A percentile compares a stretch with the other conserved stretches of the same genome.
Evolutionary conservation across 2,888 invertebrate species (phyloP).

Genomic region (Drosophila pegasa): DNA sequence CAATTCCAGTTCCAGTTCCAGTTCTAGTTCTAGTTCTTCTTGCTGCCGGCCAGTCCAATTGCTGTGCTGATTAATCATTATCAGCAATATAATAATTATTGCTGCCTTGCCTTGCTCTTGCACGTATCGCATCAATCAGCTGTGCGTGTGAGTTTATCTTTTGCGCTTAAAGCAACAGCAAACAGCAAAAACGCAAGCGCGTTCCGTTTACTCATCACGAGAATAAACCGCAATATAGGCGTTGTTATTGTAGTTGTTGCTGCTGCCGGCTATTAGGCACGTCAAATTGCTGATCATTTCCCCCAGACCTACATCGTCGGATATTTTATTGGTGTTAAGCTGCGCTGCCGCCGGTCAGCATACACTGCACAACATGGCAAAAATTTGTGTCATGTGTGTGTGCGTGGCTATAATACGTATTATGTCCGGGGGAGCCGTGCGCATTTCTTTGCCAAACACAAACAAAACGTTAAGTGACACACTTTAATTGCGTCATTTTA

Average conservation of each 20-base stretch:
- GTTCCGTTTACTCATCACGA: slow-evolving; percentile 61
- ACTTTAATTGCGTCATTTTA: slow-evolving; percentile 71
- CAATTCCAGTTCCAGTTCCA: slow-evolving; percentile 14
- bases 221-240: slow-evolving; percentile 59
- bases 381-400: slow-evolving; percentile 63
- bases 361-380: slow-evolving; percentile 50
- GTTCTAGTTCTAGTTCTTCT: slow-evolving; percentile 16
- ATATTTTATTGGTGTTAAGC: slow-evolving; percentile 70
- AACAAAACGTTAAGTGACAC: slow-evolving; percentile 53
- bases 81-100: slow-evolving; percentile 33
- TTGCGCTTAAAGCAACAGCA: slow-evolving; percentile 23
- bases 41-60: slow-evolving; percentile 7
- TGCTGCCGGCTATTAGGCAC: slow-evolving; percentile 62
- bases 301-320: slow-evolving; percentile 47
- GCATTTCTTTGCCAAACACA: slow-evolving; percentile 46
- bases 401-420: slow-evolving; percentile 46
- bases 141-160: slow-evolving; percentile 51
- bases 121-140: slow-evolving; percentile 60
- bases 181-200: slow-evolving; percentile 22
- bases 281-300: slow-evolving; percentile 60
- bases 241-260: slow-evolving; percentile 34
- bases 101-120: slow-evolving; percentile 47
- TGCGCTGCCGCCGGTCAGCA: slow-evolving; percentile 27
- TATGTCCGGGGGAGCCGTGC: slow-evolving; percentile 29
- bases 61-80: slow-evolving; percentile 64